phyloP scores from a whole-genome alignment of 2,797 vertebrate species.

The Cephalopachus bancanus region DNA sequence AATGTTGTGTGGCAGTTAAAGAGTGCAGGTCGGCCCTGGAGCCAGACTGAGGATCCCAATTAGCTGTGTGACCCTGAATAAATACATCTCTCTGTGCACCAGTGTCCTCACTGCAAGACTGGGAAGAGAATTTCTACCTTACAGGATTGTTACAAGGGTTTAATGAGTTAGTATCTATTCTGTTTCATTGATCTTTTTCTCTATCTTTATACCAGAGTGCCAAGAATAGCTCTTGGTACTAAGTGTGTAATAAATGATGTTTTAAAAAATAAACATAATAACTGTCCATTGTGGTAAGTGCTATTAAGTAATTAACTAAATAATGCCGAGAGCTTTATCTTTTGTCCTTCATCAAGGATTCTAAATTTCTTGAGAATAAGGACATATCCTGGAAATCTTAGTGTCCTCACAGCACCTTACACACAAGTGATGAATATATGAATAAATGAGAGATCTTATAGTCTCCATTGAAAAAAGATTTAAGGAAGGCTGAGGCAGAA shows the following conservation, averaged over 20 bases:
- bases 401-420: background rate
- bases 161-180: slow-evolving; percentile 21
- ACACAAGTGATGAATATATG: background rate
- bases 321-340: background rate
- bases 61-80: background rate
- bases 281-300: background rate
- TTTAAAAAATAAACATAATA: background rate
- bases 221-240: slow-evolving; percentile 22
- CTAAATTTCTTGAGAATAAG: slow-evolving; percentile 41
- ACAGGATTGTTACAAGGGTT: background rate
- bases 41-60: background rate
- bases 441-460: slow-evolving; percentile 7
- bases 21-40: background rate
- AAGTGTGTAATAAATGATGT: background rate
- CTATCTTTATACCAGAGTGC: background rate
- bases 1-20: background rate
- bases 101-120: background rate
- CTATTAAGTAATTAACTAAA: background rate
- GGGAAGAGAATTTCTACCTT: background rate
- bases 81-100: background rate
- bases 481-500: background rate
- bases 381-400: background rate
- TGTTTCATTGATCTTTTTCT: background rate
- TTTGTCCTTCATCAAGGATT: background rate
- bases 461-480: background rate